Evolutionary conservation across 2,797 vertebrate genomes (phyloP), one percentile per base, ranked within the genome.

Genomic region (Eremophila alpestris): DNA sequence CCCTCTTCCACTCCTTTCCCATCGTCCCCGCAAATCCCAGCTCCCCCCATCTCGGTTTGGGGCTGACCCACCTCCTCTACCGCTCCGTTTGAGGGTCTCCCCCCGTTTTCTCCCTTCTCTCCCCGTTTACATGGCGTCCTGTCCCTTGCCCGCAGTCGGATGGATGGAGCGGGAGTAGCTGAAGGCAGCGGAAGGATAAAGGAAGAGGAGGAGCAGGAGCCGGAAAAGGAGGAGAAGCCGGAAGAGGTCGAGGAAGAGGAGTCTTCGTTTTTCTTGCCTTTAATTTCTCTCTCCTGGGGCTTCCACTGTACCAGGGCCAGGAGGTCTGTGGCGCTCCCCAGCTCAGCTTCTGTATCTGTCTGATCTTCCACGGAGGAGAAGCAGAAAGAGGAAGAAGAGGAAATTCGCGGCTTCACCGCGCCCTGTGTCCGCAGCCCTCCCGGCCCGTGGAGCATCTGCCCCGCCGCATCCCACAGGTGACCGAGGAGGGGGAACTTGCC

Each of bases 241-340:
- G 8, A 27, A n/a, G 14, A 27, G 22, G 17, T 20, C 2, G 17
- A 13, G 16, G 4, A 3, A 7, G 17, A 6, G 38, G 9, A 7
- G 20, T 24, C 5, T 38, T 9, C 12, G 9, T 74, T 24, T 48
- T 48, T 26, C 34, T 10, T 38, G 43, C 27, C 7, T 74, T 30
- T 20, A 36, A 16, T 24, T 74, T 11, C 7, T 48, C 34, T 49
- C 19, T 49, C 19, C 19, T 14, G 34, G 10, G 14, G 34, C 19
- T 49, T 68, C 26, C 46, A 67, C n/a, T 49, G n/a, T 38, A 48
- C 13, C 27, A 12, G 55, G 34, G 27, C 34, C 34, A 23, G 16
- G n/a, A 38, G 26, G 16, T 30, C 54, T 27, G 45, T 45, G 45
- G 23, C 13, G 13, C 45, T 48, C 9, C 12, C 30, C 41, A 19